These are phyloP conservation scores for Cotesia congregata DNA, from an alignment of 2,888 invertebrate genomes.

Conservation along the genomic window DNA sequence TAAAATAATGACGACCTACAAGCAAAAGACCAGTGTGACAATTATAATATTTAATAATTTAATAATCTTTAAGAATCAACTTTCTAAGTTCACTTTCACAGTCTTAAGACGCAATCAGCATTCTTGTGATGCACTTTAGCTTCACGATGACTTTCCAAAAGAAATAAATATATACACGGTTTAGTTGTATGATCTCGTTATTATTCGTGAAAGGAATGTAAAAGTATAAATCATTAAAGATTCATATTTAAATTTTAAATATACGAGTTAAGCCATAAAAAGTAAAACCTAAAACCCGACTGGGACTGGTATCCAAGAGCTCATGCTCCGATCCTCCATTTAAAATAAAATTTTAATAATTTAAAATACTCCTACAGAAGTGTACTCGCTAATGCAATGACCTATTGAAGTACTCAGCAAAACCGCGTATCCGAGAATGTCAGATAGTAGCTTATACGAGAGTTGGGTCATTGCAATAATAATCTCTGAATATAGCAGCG, in stretches of 20 bases:
- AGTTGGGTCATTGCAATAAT: constrained; percentile 34
- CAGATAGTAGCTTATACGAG: constrained; percentile 15
- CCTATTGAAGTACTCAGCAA: constrained; percentile 21
- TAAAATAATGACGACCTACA: neutral
- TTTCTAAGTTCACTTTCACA: constrained; percentile 36
- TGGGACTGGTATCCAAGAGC: no score
- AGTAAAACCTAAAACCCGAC: neutral
- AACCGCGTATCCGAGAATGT: constrained; percentile 15
- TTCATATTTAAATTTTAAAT: neutral
- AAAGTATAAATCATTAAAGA: constrained; percentile 11
- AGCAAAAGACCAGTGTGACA: neutral
- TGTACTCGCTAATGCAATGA: constrained; percentile 2
- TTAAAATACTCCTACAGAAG: no score
- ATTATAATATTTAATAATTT: constrained; percentile 24
- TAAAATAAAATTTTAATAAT: no score
- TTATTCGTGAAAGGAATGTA: constrained; percentile 14
- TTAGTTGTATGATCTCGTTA: constrained; percentile 12
- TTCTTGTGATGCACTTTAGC: constrained; percentile 23
- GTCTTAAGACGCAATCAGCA: constrained; percentile 26
- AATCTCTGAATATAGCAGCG: neutral
- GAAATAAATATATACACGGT: constrained; percentile 8
- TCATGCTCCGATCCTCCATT: no score
- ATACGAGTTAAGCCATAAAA: neutral
- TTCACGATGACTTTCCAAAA: constrained; percentile 15
- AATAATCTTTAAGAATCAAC: constrained; percentile 12